Base-by-base conservation (phyloP, 2,113 vertebrate genomes). In the Dunckerocampus dactyliophorus region DNA sequence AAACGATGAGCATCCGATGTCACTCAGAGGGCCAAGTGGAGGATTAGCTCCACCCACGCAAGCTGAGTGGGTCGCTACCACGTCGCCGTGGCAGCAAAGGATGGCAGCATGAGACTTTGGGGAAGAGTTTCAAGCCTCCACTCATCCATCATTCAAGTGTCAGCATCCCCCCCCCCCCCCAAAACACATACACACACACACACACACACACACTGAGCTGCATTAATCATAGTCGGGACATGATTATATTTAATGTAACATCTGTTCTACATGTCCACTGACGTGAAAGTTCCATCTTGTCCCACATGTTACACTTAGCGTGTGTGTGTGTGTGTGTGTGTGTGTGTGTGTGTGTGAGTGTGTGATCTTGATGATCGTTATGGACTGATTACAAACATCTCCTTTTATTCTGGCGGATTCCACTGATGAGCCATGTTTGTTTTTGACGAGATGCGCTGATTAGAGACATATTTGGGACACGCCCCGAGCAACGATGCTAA, bases 71-170 rank as follows among this genome's bases (percentile, higher is more conserved):
- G 62, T 76, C 53, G 52, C 28, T 12, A 17, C 31, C 14, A 17
- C 31, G 82, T 89, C 87, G 54, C 84, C 31, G 82, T 80, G 82
- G 47, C 67, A 69, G 50, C 63, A 48, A 17, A 22, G 49, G 49
- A 53, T 47, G 64, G 21, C 39, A 62, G 70, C 45, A 14, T 10
- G 75, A 69, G 83, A 86, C 64, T 71, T 34, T 65, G 39, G 39
- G 39, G 51, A 15, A 43, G 34, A 56, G 42, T 61, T 50, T 43
- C 49, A 34, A 16, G 34, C 12, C 50, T 34, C 21, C 13, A 69
- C 52, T 42, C 47, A 59, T 74, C 62, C 51, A 70, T 80, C 82
- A 67, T 31, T 69, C 62, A 68, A 2, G 28, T 62, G 59, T 54
- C 74, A 62, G 19, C 63, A 49, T 34, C 6, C 31, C 53, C 63